These are phyloP conservation scores for Hystrix cristata DNA, from an alignment of 2,113 vertebrate species.

Conservation along the genomic window DNA sequence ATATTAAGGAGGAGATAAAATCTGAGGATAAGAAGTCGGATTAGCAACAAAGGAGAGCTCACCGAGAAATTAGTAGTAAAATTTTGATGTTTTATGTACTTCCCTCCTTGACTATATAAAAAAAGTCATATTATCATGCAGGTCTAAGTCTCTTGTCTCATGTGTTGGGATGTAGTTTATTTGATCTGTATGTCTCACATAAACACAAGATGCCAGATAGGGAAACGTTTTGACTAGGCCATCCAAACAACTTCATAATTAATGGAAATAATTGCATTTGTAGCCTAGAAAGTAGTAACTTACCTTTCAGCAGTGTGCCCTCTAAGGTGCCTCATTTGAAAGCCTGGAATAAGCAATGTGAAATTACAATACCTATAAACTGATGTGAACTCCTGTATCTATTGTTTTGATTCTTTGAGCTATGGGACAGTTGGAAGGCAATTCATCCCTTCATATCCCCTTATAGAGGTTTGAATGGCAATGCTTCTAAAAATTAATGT, in stretches of 20 bases:
- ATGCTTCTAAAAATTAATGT: slow-evolving; percentile 7
- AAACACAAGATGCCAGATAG: not conserved
- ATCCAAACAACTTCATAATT: not conserved
- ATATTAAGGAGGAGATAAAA: not conserved
- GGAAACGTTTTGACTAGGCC: not conserved
- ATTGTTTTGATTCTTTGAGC: not conserved
- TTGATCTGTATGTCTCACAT: not conserved
- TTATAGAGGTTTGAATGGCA: not conserved
- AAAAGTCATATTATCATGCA: not conserved
- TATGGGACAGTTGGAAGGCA: not conserved
- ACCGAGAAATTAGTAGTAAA: not conserved
- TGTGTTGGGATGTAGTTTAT: not conserved
- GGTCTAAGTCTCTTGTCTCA: not conserved
- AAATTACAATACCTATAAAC: not conserved
- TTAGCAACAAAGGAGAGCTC: not conserved
- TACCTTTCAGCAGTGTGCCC: not conserved
- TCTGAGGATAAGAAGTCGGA: not conserved
- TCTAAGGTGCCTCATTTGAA: not conserved
- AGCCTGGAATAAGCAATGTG: not conserved
- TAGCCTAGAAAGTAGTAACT: no score
- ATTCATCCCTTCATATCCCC: not conserved
- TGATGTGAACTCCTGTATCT: not conserved
- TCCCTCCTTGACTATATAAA: not conserved
- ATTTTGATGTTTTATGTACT: not conserved
- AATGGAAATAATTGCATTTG: not conserved